These are phyloP conservation scores for Platycheirus rosarum DNA, from an alignment of 2,888 invertebrate species.

Conservation along the genomic window DNA sequence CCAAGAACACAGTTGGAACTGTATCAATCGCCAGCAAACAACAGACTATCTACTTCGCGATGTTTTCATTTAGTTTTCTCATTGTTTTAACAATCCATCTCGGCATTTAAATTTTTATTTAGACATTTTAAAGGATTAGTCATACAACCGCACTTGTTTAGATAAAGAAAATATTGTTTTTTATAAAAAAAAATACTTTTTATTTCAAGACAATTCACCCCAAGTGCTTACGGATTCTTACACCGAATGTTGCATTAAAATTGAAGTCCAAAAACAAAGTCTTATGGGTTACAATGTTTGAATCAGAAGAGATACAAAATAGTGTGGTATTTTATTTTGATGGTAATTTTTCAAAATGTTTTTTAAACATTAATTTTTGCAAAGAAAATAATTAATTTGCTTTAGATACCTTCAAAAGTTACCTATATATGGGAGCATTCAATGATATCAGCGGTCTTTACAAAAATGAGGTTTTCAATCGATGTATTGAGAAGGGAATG, in stretches of 20 bases:
- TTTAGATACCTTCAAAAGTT: constrained; percentile 34
- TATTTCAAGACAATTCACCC: constrained; percentile 10
- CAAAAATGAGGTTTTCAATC: constrained; percentile 41
- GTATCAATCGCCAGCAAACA: too few species aligned
- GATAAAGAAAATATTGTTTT: too few species aligned
- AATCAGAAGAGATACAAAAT: constrained; percentile 39
- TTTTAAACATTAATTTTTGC: not conserved
- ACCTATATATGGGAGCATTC: constrained; percentile 54
- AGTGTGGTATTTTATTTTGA: constrained; percentile 63
- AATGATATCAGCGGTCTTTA: constrained; percentile 38
- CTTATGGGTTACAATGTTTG: constrained; percentile 62
- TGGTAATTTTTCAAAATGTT: constrained; percentile 13
- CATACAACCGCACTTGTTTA: too few species aligned
- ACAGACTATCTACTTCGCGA: too few species aligned
- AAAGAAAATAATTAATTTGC: not conserved
- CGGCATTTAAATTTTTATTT: too few species aligned
- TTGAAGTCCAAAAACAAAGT: constrained; percentile 48
- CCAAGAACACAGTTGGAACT: too few species aligned
- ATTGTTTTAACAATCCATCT: too few species aligned
- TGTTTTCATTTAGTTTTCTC: too few species aligned
- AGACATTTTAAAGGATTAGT: too few species aligned
- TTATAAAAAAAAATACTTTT: too few species aligned
- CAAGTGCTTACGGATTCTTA: constrained; percentile 29
- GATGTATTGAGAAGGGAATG: constrained; percentile 30
- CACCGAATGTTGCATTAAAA: constrained; percentile 48